Evolutionary conservation across 2,797 vertebrate species (phyloP), one percentile per base, ranked within the genome.

Genomic region (Trachops cirrhosus): DNA sequence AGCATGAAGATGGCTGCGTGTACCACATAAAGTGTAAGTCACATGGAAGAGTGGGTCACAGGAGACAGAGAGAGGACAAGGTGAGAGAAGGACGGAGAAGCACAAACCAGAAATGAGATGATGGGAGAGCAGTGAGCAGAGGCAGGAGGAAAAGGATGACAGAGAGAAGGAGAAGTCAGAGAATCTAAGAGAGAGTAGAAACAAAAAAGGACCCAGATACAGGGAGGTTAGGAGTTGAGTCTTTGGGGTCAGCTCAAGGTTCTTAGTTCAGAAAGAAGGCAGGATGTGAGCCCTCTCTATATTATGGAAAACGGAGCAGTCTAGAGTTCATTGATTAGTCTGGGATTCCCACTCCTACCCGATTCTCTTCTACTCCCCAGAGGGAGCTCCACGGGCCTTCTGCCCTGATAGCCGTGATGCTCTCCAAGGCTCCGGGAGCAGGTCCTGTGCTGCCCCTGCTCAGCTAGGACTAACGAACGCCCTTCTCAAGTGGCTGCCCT

Each of bases 21-120:
- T 1, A 19, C 89, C 89, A 80, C 59, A 70, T 29, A 84, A 84
- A 89, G 71, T n/a, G 1, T 19, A 71, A 85, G 86, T 84, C 93
- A 18, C 2, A 2, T n/a, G 37, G 79, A 86, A 96, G 93, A 93
- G 57, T 57, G 86, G 96, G 94, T 93, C 94, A 85, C n/a, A 9
- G 71, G 89, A 91, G 84, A 64, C 0, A 50, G n/a, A 50, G 32
- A 68, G 68, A 77, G 82, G 80, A 89, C 52, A 50, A 82, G 54
- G 77, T 44, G 87, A 87, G 62, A 12, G 80, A 57, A 95, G 73
- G 86, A 54, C 64, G 46, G 68, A 83, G 88, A 82, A 44, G 37
- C 34, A 22, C 0, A 3, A 85, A 70, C 68, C 86, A 95, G 93
- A 93, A 59, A 84, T 2, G 37, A 87, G 85, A n/a, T 0, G 34